Percentiles rank a stretch among this genome's conserved stretches.
Conservation (phyloP, 2,113 vertebrate genomes). For the Trichechus manatus region DNA sequence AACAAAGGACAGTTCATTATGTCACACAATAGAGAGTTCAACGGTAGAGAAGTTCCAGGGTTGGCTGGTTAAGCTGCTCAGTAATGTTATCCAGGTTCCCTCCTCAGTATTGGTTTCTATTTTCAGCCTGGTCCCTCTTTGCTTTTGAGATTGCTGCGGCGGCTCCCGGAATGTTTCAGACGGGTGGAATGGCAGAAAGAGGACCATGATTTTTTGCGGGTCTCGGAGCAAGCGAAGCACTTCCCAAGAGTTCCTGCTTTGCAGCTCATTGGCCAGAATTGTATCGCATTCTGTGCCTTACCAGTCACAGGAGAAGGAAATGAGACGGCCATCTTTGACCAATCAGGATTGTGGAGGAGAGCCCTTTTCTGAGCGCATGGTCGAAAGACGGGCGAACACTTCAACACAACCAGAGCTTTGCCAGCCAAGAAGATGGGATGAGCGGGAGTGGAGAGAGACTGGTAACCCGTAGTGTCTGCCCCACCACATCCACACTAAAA, state of each 20-base stretch:
- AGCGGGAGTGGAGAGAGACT: neutral
- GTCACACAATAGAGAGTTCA: neutral
- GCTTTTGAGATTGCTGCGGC: neutral
- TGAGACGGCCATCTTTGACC: neutral
- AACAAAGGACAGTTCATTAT: neutral
- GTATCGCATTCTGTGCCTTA: neutral
- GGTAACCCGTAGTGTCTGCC: neutral
- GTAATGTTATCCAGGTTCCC: neutral
- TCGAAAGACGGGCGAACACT: neutral
- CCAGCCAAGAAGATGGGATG: neutral
- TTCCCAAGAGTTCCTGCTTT: neutral
- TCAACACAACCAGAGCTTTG: neutral
- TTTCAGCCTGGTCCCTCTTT: neutral
- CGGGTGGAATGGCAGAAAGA: neutral
- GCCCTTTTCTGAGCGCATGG: neutral
- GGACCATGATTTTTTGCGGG: neutral
- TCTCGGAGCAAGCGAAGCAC: neutral
- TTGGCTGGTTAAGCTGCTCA: neutral
- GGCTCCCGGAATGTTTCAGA: neutral
- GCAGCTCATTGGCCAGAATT: neutral
- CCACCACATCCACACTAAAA: neutral
- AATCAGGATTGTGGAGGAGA: neutral
- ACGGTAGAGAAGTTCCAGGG: neutral
- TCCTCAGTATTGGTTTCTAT: neutral
- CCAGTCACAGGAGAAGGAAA: neutral